Base-by-base conservation (phyloP, 2,797 vertebrate genomes). In the Gastrophryne carolinensis region DNA sequence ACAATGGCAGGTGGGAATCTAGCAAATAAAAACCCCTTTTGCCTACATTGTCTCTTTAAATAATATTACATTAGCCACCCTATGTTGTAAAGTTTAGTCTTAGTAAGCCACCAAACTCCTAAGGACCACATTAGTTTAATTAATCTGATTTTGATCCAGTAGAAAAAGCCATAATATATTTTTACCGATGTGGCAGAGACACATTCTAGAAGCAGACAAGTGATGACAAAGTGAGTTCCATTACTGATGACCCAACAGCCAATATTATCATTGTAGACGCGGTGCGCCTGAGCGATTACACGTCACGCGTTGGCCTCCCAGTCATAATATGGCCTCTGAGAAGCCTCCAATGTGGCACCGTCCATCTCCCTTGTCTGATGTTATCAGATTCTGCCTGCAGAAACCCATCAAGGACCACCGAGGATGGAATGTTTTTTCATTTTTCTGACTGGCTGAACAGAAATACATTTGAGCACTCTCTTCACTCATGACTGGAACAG, bases 401-500 rank as follows among this genome's bases (percentile, higher is more conserved):
- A 34, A 24, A 73, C 24, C 32, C 32, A 61, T 39, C 23, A 52
- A 29, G 66, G 66, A 23, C 44, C 64, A 39, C 32, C 24, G 29
- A 67, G 73, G 64, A 27, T 52, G 41, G 21, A 73, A 68, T 24
- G 29, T 52, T 21, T 27, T 63, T 60, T 17, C 32, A 61, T 58
- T 52, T 60, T 75, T 68, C 53, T 75, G 64, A 75, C 62, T 75
- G 56, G 68, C 54, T 75, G 73, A 68, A 68, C 54, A 68, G 30
- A 68, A 67, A 75, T 75, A 75, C 68, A 75, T 68, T 61, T 68
- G 26, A 68, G 15, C n/a, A 30, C 23, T 13, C 19, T 62, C 29
- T 49, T 27, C 66, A 29, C 44, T 44, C 39, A n/a, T 35, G 58
- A 39, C 27, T 44, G 23, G 54, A 27, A 54, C 63, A 29, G 41